Evolutionary conservation across 2,113 vertebrate species (phyloP).

Genomic region (Gulo gulo): DNA sequence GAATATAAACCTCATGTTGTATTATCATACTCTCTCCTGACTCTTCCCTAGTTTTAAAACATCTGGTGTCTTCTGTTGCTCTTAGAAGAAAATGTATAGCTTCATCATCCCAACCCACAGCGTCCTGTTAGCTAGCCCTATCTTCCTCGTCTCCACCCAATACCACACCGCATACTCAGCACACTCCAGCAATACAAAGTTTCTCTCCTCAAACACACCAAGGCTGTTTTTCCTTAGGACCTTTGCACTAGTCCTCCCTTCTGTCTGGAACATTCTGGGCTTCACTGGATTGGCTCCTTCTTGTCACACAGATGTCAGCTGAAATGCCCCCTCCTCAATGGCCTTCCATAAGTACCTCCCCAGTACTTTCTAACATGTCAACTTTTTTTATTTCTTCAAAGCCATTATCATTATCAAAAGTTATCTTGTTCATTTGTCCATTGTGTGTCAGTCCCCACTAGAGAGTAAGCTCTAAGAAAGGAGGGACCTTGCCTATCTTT

Average conservation of each 20-base stretch:
- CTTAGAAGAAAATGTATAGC: not conserved
- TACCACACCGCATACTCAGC: too few relatives aligned
- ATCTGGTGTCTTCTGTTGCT: not conserved
- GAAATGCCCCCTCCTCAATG: not conserved
- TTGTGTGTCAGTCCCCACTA: not conserved
- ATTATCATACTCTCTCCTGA: not conserved
- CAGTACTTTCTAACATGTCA: not conserved
- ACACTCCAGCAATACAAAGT: not conserved
- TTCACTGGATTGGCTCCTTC: not conserved
- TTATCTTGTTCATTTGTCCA: not conserved
- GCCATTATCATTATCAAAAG: not conserved
- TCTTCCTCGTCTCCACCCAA: not conserved
- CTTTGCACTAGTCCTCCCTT: not conserved
- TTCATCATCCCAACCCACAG: not conserved
- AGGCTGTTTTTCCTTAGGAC: not conserved
- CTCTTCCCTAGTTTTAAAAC: not conserved
- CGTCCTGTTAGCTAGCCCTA: accelerated
- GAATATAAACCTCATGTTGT: not conserved
- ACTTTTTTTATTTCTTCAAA: not conserved
- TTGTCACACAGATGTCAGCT: not conserved
- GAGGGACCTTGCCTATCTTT: not conserved
- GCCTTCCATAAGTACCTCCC: not conserved
- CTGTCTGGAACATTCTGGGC: not conserved
- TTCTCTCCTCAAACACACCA: not conserved
- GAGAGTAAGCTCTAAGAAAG: not conserved